Conservation (phyloP, 1,140 invertebrate genomes). For the Drosophila grimshawi region DNA sequence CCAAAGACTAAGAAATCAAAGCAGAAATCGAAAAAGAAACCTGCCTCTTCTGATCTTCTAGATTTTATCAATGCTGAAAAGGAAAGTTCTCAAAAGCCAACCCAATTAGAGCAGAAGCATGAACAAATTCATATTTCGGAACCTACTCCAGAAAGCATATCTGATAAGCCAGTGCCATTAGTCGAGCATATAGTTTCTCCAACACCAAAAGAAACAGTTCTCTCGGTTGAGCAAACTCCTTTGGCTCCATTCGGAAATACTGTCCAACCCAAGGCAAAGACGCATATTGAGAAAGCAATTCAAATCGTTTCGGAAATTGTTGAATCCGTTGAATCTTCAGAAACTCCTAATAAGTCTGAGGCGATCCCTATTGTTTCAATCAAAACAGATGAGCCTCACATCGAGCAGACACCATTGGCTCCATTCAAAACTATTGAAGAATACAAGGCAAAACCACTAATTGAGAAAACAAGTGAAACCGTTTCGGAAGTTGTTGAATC, state of each 20-base stretch:
- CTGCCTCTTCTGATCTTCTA: constrained; percentile 30
- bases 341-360: background rate
- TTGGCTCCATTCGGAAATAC: constrained; percentile 22
- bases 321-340: background rate
- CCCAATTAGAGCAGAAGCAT: background rate
- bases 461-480: background rate
- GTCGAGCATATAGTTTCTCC: background rate
- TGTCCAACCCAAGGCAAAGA: background rate
- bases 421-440: constrained; percentile 19
- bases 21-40: constrained; percentile 70
- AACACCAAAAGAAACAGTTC: background rate
- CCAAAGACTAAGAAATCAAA: constrained; percentile 66
- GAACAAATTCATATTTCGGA: background rate
- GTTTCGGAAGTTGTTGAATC: background rate
- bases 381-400: background rate
- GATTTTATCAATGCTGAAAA: constrained; percentile 70
- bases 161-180: background rate
- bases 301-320: background rate
- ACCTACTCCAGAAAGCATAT: background rate
- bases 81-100: constrained; percentile 25
- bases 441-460: background rate
- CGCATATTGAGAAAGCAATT: background rate
- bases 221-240: background rate
- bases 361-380: background rate
- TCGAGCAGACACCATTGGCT: constrained; percentile 5